Evolutionary conservation across 2,113 vertebrate genomes (phyloP).

Genomic region (Osmerus mordax): DNA sequence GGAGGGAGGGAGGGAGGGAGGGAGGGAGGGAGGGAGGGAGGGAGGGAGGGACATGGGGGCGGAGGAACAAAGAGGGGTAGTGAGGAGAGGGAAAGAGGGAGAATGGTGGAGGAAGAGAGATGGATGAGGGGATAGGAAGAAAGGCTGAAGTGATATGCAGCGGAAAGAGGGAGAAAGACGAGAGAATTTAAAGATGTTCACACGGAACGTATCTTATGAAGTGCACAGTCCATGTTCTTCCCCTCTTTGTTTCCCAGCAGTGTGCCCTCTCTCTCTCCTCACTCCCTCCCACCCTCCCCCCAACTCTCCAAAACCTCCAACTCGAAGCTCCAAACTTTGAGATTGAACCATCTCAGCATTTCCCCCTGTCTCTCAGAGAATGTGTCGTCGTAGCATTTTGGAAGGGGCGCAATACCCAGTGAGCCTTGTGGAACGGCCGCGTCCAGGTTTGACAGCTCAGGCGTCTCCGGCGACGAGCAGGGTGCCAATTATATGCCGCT

Average conservation of each 20-base stretch:
- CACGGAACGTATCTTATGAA: no score
- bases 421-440: conserved; percentile 33
- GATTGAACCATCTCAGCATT: conserved; percentile 65
- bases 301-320: not conserved
- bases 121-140: no score
- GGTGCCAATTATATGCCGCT: conserved; percentile 62
- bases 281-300: not conserved
- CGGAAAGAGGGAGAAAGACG: no score
- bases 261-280: not conserved
- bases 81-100: no score
- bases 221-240: no score
- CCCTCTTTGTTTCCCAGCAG: no score
- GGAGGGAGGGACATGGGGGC: not conserved
- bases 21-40: not conserved
- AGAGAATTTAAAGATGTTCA: no score
- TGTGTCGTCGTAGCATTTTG: conserved; percentile 55
- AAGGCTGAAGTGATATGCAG: no score
- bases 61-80: no score
- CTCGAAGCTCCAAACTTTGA: conserved; percentile 23
- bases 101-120: no score
- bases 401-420: conserved; percentile 36
- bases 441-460: conserved; percentile 44
- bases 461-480: conserved; percentile 42
- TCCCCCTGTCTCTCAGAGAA: conserved; percentile 56
- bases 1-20: not conserved